These are phyloP conservation scores for Ariolimax columbianus DNA, from an alignment of 2,888 invertebrate genomes.

Conservation along the genomic window DNA sequence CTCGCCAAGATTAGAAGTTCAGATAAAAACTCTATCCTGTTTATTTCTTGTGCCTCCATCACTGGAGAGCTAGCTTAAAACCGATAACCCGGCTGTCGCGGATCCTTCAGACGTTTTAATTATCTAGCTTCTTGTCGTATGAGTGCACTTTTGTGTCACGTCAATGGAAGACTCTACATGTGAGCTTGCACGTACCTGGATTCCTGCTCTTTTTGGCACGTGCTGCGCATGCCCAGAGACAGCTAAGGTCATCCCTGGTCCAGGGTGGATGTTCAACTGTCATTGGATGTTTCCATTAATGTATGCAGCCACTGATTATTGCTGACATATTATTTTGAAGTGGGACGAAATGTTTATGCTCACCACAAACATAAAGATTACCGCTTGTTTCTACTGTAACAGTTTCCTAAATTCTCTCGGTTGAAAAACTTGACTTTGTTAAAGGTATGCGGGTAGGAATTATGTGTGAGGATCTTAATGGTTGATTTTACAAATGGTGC, in stretches of 20 bases:
- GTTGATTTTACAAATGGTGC: not conserved
- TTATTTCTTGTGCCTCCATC: conserved; percentile 32
- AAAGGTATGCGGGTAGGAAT: too few species aligned
- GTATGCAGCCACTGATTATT: conserved; percentile 3
- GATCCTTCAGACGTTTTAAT: conserved; percentile 42
- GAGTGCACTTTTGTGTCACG: conserved; percentile 33
- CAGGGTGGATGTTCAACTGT: not conserved
- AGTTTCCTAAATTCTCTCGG: not conserved
- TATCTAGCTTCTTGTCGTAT: conserved; percentile 25
- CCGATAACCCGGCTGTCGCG: conserved; percentile 37
- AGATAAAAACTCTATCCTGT: conserved; percentile 23
- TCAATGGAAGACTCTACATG: conserved; percentile 8
- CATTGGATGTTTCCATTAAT: conserved; percentile 32
- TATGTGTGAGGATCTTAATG: too few species aligned
- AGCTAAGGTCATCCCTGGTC: not conserved
- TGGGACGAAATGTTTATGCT: not conserved
- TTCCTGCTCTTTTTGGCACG: conserved; percentile 13
- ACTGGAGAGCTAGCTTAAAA: not conserved
- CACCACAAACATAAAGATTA: not conserved
- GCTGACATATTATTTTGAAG: not conserved
- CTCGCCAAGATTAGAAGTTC: not conserved
- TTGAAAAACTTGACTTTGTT: too few species aligned
- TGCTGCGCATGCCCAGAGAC: conserved; percentile 12
- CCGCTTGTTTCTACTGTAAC: not conserved
- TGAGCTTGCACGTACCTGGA: conserved; percentile 37